Percentiles rank a stretch among this genome's conserved stretches.
Evolutionary conservation across 37 sponge, comb jelly and placozoan species (phyloP).

Genomic region (Chondrosia reniformis): DNA sequence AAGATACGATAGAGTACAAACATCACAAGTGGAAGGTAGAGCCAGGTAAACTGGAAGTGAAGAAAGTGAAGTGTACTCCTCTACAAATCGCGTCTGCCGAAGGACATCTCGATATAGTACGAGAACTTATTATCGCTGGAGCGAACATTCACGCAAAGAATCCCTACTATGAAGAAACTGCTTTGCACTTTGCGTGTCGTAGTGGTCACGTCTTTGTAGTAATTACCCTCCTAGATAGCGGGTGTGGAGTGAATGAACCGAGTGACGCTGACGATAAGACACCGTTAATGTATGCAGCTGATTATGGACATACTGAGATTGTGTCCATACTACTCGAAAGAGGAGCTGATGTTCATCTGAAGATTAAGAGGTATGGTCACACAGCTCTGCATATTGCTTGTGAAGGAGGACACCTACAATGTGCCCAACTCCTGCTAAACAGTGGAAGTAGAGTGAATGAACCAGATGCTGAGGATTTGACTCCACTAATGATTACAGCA

Average conservation of each 20-base stretch:
- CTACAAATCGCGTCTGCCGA: too few relatives aligned
- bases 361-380: neutral
- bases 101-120: too few relatives aligned
- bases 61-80: too few relatives aligned
- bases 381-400: neutral
- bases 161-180: too few relatives aligned
- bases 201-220: neutral
- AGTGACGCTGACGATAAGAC: neutral
- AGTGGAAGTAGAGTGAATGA: too few relatives aligned
- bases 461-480: too few relatives aligned
- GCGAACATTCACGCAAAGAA: too few relatives aligned
- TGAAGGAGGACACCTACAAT: neutral
- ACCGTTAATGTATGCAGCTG: neutral
- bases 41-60: too few relatives aligned
- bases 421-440: neutral
- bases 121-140: too few relatives aligned
- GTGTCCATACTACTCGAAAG: neutral
- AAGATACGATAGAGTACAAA: too few relatives aligned
- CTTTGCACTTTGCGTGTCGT: neutral
- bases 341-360: neutral
- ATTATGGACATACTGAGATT: neutral
- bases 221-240: neutral
- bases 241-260: neutral
- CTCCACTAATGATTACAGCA: too few relatives aligned
- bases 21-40: too few relatives aligned